Evolutionary conservation across 2,113 vertebrate species (phyloP).

Genomic region (Pterocles gutturalis): DNA sequence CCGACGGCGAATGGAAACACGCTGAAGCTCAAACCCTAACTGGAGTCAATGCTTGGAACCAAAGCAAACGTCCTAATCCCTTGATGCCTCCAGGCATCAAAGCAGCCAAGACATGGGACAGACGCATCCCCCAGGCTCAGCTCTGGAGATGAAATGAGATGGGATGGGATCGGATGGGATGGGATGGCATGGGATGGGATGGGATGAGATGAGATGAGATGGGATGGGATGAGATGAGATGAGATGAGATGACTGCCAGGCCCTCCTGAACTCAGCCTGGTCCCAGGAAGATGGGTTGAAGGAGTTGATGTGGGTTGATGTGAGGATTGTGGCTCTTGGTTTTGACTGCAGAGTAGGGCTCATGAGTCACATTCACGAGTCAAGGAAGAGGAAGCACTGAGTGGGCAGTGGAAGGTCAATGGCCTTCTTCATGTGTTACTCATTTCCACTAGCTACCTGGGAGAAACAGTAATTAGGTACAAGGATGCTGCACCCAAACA

Average conservation of each 20-base stretch:
- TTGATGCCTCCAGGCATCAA: background rate
- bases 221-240: background rate
- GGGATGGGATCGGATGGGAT: background rate
- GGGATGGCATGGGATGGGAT: background rate
- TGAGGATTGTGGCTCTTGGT: background rate
- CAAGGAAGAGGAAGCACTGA: background rate
- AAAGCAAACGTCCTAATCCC: background rate
- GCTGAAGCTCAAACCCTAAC: background rate
- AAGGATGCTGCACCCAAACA: background rate
- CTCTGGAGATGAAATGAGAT: background rate
- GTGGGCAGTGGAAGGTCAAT: background rate
- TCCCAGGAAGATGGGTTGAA: background rate
- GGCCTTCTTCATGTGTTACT: background rate
- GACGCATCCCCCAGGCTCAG: background rate
- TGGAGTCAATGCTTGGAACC: background rate
- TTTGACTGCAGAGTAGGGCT: background rate
- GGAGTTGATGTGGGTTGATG: background rate
- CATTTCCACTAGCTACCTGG: background rate
- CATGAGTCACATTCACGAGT: background rate
- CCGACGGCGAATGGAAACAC: background rate
- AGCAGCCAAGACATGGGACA: background rate
- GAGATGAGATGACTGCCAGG: background rate
- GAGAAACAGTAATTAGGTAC: background rate
- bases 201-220: too few species aligned
- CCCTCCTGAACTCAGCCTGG: rapidly evolving